Evolutionary conservation across 2,888 invertebrate species (phyloP), one percentile per base, ranked within the genome.

Genomic region (Protonemura montana): DNA sequence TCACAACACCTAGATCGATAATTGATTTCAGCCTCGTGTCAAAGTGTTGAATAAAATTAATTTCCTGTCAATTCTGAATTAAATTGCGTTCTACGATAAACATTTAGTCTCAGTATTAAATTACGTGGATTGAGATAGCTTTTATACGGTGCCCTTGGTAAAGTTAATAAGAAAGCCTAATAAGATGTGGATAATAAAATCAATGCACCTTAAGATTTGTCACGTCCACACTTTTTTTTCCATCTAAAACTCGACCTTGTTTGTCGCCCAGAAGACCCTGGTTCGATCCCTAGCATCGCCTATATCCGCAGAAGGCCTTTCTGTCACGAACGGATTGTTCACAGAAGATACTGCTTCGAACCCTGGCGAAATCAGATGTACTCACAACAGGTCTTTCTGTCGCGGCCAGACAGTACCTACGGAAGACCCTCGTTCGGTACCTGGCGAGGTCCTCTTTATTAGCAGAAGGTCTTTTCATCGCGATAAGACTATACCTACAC

Each of bases 121-220:
- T 59, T 59, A 59, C 59, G 59, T 59, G 59, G 21, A 59, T 59
- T 59, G 3, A 21, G 59, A 59, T 59, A 59, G 59, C 59, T 59
- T 59, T 59, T 59, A 21, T 59, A 59, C 59, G 16, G 7, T 59
- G 59, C 59, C 59, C 59, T 59, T 59, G 59, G 59, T 21, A 59
- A 59, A 59, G 59, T 59, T 59, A 59, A 59, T 59, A 59, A 59
- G 59, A 59, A 59, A 10, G 59, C 59, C 59, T 59, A 59, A 59
- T 59, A 10, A 59, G 59, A 59, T 21, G 59, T 59, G 59, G 59
- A 59, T 59, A 59, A 59, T 59, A 59, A 59, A 59, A 59, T 59
- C 59, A 59, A 59, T 59, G 59, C 59, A 59, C 59, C 1, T 59
- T 21, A 59, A 59, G 21, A 59, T 59, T 59, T 59, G 59, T 59